Conservation (phyloP, 2,797 vertebrate species). For the Sciaenops ocellatus region DNA sequence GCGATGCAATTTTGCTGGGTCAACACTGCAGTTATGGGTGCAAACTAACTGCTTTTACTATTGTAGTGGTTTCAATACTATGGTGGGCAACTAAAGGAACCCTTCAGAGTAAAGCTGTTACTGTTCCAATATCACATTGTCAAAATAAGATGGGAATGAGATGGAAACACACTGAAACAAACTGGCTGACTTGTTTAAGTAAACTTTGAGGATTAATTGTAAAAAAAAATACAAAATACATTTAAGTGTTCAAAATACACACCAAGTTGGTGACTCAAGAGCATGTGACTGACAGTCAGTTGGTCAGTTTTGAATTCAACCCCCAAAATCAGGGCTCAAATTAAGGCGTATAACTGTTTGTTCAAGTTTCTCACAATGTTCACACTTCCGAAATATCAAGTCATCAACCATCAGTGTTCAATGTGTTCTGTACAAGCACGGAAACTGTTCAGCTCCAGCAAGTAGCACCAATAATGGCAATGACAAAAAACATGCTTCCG, state of each 20-base stretch:
- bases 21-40: constrained; percentile 18
- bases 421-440: constrained; percentile 6
- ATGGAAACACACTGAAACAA: constrained; percentile 24
- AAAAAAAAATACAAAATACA: constrained; percentile 35
- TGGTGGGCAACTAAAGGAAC: neutral
- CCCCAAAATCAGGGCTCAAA: neutral
- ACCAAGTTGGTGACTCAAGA: constrained; percentile 20
- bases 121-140: constrained; percentile 36
- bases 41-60: constrained; percentile 36
- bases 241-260: constrained; percentile 28
- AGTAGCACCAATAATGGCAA: constrained; percentile 61
- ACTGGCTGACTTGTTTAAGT: constrained; percentile 31
- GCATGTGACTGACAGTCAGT: constrained; percentile 25
- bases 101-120: constrained; percentile 23
- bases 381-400: constrained; percentile 22
- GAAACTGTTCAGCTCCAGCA: constrained; percentile 29
- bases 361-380: constrained; percentile 60
- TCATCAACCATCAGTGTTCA: constrained; percentile 37
- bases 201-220: constrained; percentile 44
- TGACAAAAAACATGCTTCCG: constrained; percentile 19
- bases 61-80: constrained; percentile 74
- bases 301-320: constrained; percentile 27
- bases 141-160: constrained; percentile 13
- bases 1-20: constrained; percentile 8
- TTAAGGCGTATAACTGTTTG: constrained; percentile 53